Evolutionary conservation across 1,140 invertebrate species (phyloP), one percentile per base, ranked within the genome.

Genomic region (Bombus balteatus): DNA sequence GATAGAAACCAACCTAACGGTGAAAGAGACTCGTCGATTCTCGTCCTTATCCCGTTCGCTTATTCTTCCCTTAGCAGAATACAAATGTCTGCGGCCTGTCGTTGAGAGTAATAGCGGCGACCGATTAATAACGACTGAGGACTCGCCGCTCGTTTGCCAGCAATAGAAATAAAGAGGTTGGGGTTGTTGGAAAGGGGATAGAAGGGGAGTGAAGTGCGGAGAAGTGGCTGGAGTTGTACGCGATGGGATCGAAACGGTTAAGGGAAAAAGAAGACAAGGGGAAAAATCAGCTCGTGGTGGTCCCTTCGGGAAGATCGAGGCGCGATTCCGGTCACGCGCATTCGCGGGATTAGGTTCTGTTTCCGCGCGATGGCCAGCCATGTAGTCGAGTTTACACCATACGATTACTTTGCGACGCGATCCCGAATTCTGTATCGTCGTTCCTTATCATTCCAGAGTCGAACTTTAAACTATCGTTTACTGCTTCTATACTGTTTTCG

Each of bases 281-380:
- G 85, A 88, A 89, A 86, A 89, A 91, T 88, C 88, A 86, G 81
- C 83, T 37, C 80, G 83, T 78, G 75, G 86, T 85, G 85, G 82
- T 83, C 41, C 81, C 53, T 53, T 77, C 62, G 68, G 84, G 53
- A 83, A 73, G 76, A 85, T 83, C 79, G 75, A 66, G 71, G 39
- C 37, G 41, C 87, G 86, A 93, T 93, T 94, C 93, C 62, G 87
- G 91, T 94, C 93, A 94, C 93, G 93, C 92, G 90, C 90, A 88
- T 92, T 77, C 85, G 87, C 75, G 87, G 93, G 93, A 94, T 94
- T 93, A 94, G 92, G 89, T 94, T 93, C 91, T 91, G 92, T 92
- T 93, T 91, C 89, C 85, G 87, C 81, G 89, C 84, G 83, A 92
- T 92, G 92, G 91, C 88, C 89, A 86, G 87, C 91, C 86, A 77